Percentiles rank a stretch among this genome's conserved stretches.
Conservation (phyloP, 2,797 vertebrate genomes). For the Gadopsis marmoratus region DNA sequence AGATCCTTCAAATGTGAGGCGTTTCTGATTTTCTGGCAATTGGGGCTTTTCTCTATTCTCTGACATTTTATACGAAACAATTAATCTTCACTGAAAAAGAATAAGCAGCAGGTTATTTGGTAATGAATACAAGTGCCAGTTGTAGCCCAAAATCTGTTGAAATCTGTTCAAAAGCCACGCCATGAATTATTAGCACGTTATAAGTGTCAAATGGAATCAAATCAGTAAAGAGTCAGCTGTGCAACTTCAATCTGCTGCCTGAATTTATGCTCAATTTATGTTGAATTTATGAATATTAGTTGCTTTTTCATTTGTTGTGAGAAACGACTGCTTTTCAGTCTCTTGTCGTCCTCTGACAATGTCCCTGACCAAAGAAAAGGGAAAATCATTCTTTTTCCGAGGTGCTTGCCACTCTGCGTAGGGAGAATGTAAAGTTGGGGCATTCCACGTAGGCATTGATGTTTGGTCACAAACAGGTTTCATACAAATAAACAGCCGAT, state of each 20-base stretch:
- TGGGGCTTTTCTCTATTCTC: neutral
- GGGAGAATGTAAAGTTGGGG: conserved; percentile 29
- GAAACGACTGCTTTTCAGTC: neutral
- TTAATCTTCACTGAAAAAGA: neutral
- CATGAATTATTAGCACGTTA: neutral
- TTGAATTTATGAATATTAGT: neutral
- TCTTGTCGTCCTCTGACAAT: neutral
- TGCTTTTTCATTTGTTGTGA: neutral
- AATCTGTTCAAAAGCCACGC: neutral
- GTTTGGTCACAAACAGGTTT: conserved; percentile 12
- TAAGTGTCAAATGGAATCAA: neutral
- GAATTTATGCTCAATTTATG: too few relatives aligned
- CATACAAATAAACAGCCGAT: neutral
- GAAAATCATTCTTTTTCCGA: conserved; percentile 1
- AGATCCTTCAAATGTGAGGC: neutral
- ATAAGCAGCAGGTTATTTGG: neutral
- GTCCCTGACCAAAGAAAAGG: conserved; percentile 19
- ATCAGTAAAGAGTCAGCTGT: neutral
- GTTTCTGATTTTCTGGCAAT: neutral
- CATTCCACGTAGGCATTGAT: conserved; percentile 25
- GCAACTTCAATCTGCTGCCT: neutral
- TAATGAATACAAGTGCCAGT: neutral
- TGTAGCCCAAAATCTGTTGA: neutral
- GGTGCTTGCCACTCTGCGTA: neutral
- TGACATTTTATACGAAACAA: neutral